phyloP scores from a whole-genome alignment of 2,113 vertebrate genomes.

The Mormoops blainvillei region DNA sequence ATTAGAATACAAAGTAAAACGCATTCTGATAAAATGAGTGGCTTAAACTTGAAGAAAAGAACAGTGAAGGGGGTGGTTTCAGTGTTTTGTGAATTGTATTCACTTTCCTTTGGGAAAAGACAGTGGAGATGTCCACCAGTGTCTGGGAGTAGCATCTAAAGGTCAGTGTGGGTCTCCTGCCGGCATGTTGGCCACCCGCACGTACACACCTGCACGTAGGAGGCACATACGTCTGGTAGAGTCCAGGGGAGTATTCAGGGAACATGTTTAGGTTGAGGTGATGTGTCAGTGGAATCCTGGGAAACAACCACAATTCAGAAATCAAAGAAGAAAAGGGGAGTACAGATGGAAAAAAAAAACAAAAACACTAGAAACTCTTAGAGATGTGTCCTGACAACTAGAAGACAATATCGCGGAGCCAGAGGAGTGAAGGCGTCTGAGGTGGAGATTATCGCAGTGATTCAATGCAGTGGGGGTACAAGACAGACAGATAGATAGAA shows the following conservation, averaged over 20 bases:
- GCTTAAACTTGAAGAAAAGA: background rate
- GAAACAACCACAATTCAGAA: background rate
- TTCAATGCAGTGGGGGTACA: background rate
- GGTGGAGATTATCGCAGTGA: no score
- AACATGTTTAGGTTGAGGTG: background rate
- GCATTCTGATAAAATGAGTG: background rate
- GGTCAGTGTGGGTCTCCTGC: background rate
- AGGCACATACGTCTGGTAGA: accelerated
- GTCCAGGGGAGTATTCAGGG: background rate
- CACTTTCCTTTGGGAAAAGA: background rate
- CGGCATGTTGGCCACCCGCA: no score
- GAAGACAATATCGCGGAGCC: background rate
- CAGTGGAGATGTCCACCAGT: background rate
- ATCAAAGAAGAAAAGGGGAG: background rate
- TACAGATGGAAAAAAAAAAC: background rate
- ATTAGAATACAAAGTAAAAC: background rate
- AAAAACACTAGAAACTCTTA: background rate
- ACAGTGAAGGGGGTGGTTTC: background rate
- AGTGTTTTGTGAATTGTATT: background rate
- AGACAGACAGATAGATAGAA: background rate
- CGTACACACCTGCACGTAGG: accelerated
- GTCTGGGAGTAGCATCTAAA: background rate
- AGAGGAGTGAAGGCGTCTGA: background rate
- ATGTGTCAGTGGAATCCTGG: background rate
- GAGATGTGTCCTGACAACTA: background rate